phyloP scores from a whole-genome alignment of 1,140 invertebrate genomes.

The Sycobia sp. region DNA sequence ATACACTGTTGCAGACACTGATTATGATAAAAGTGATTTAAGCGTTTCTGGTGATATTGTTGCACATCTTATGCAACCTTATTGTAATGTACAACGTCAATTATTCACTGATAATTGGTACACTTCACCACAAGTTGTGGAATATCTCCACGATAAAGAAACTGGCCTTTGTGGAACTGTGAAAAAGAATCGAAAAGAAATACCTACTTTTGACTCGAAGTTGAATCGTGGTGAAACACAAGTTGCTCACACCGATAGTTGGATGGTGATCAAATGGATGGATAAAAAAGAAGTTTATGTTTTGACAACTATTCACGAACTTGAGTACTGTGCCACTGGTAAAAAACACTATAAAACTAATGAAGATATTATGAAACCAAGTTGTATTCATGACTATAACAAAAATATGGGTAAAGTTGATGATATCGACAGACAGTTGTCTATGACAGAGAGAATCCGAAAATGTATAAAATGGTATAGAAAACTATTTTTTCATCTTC shows the following conservation, averaged over 20 bases:
- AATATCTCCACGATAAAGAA: not conserved
- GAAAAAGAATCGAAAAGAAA: conserved; percentile 32
- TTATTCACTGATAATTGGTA: conserved; percentile 39
- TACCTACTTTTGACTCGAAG: conserved; percentile 37
- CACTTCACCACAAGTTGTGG: not conserved
- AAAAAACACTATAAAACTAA: no score
- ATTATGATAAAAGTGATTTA: conserved; percentile 33
- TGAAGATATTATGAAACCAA: no score
- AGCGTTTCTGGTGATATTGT: no score
- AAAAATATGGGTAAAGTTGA: no score
- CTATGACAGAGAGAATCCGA: conserved; percentile 18
- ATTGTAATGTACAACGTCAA: no score
- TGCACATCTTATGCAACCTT: not conserved
- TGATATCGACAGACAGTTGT: not conserved
- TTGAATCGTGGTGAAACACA: conserved; percentile 19
- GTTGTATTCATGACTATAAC: no score
- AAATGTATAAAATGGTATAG: conserved; percentile 27
- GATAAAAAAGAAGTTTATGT: no score
- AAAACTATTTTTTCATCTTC: conserved; percentile 20
- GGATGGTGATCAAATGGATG: no score
- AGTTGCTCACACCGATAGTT: no score
- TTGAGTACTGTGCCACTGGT: no score
- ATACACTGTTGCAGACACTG: conserved; percentile 14
- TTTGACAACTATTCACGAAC: no score
- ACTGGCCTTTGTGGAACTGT: not conserved